phyloP scores from a whole-genome alignment of 2,797 vertebrate genomes.

The Poeciliopsis infans region DNA sequence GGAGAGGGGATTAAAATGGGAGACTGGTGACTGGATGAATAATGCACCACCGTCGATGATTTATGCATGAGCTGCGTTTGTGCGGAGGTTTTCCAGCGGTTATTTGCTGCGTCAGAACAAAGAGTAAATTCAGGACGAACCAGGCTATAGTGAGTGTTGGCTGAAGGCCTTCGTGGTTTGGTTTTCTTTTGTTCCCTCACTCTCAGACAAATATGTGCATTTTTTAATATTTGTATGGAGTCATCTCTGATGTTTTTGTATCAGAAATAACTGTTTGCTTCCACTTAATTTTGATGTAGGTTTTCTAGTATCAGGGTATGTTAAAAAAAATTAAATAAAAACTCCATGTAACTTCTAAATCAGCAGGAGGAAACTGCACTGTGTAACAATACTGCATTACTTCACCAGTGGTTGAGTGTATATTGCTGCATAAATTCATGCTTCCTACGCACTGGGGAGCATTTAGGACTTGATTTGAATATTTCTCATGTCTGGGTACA shows the following conservation, averaged over 20 bases:
- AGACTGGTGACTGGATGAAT: slow-evolving; percentile 72
- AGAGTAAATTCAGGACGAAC: slow-evolving; percentile 40
- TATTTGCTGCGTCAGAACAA: slow-evolving; percentile 64
- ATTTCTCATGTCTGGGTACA: background rate
- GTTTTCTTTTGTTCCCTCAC: slow-evolving; percentile 18
- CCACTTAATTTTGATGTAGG: background rate
- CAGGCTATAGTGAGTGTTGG: slow-evolving; percentile 15
- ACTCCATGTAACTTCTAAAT: background rate
- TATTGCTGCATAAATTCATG: background rate
- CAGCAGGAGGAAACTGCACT: background rate
- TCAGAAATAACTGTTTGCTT: background rate
- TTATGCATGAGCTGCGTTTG: slow-evolving; percentile 76
- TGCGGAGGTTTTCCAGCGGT: slow-evolving; percentile 67
- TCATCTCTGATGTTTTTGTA: slow-evolving; percentile 10
- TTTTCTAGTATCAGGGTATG: background rate
- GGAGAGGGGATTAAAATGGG: slow-evolving; percentile 34
- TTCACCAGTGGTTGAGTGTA: background rate
- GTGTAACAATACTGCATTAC: background rate
- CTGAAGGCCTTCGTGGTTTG: slow-evolving; percentile 22
- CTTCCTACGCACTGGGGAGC: background rate
- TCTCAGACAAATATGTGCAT: slow-evolving; percentile 23
- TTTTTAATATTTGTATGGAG: background rate
- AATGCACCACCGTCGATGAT: slow-evolving; percentile 72
- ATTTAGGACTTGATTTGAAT: background rate
- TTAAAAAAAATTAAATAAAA: background rate